These are phyloP conservation scores for Heliopora coerulea DNA, from an alignment of 92 coral and sea anemone genomes.

Conservation along the genomic window DNA sequence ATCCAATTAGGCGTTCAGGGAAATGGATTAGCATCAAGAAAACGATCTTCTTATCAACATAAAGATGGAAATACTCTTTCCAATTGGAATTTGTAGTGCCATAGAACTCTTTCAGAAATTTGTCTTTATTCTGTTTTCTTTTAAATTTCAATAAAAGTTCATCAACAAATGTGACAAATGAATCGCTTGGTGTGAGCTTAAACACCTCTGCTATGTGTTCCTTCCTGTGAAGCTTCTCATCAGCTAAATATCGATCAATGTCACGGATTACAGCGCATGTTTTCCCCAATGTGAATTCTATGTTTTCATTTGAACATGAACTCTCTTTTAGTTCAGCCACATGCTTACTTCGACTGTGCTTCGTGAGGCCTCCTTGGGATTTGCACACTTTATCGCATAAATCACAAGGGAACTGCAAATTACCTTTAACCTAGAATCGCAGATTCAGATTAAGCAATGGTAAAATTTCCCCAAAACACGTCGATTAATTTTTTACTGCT, in stretches of 20 bases:
- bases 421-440: conserved; percentile 20
- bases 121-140: conserved; percentile 6
- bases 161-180: neutral
- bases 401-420: conserved; percentile 21
- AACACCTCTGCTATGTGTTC: conserved; percentile 2
- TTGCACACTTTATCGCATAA: conserved; percentile 22
- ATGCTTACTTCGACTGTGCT: neutral
- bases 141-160: neutral
- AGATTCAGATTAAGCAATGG: neutral
- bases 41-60: neutral
- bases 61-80: conserved; percentile 15
- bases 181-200: conserved; percentile 21
- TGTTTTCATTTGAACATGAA: neutral
- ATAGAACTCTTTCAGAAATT: conserved; percentile 20
- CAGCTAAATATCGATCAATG: neutral
- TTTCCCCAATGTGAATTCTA: neutral
- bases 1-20: neutral
- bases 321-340: neutral
- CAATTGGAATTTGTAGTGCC: conserved; percentile 13
- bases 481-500: neutral
- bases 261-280: neutral
- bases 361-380: conserved; percentile 18
- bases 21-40: conserved; percentile 1
- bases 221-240: neutral
- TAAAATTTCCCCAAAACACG: neutral